These are phyloP conservation scores for Gallinago paraguaiae DNA, from an alignment of 2,113 vertebrate genomes.

Conservation along the genomic window DNA sequence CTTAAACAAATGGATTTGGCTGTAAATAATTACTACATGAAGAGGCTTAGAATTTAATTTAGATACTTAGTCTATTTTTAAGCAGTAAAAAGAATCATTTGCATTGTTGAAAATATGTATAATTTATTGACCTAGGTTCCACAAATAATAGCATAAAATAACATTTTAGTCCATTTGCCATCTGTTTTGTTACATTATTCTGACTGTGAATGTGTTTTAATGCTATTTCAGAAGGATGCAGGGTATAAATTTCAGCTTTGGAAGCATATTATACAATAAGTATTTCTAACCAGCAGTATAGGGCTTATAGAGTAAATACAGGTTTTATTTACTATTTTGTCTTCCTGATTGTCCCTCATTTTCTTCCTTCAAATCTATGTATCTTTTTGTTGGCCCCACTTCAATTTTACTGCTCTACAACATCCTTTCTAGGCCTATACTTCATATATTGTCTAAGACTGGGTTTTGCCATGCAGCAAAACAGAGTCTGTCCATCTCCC, in stretches of 20 bases:
- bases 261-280: neutral
- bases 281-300: neutral
- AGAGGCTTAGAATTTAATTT: conserved; percentile 36
- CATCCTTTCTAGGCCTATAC: neutral
- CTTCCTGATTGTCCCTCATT: neutral
- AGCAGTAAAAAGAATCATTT: conserved; percentile 38
- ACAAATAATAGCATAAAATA: conserved; percentile 19
- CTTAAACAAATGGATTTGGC: conserved; percentile 37
- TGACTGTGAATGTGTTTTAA: neutral
- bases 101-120: conserved; percentile 38
- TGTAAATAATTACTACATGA: conserved; percentile 56
- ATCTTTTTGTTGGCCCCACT: neutral
- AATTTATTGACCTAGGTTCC: conserved; percentile 22
- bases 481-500: neutral
- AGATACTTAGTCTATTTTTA: conserved; percentile 45
- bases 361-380: neutral
- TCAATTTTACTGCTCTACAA: neutral
- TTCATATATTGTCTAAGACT: neutral
- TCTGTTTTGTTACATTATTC: conserved; percentile 44
- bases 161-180: neutral
- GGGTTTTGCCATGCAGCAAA: neutral
- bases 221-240: neutral
- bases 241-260: neutral
- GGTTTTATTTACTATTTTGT: neutral
- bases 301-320: neutral